phyloP scores from a whole-genome alignment of 2,797 vertebrate genomes.

The Galagoides demidoff region DNA sequence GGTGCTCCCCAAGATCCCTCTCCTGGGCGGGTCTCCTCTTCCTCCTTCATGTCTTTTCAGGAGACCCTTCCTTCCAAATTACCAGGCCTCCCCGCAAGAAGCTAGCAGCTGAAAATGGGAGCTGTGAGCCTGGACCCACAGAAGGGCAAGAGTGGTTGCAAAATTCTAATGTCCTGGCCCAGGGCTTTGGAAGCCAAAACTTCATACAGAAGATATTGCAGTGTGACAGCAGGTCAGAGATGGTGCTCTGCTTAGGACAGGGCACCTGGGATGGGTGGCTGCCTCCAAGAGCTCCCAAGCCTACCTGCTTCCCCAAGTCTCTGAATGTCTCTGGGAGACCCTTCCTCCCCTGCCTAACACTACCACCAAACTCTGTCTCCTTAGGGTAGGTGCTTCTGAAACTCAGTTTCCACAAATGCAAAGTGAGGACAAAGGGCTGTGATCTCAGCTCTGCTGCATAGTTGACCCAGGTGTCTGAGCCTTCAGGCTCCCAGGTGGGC shows the following conservation, averaged over 20 bases:
- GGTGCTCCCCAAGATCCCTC: not conserved
- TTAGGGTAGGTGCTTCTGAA: not conserved
- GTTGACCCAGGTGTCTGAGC: rapidly evolving
- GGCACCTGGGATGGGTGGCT: too few relatives aligned
- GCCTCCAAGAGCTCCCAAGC: not conserved
- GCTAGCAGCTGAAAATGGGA: not conserved
- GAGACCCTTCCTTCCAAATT: not conserved
- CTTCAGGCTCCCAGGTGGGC: rapidly evolving
- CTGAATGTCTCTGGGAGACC: not conserved
- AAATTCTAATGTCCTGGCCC: rapidly evolving
- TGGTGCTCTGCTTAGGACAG: not conserved
- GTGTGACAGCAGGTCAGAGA: not conserved
- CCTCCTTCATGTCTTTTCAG: not conserved
- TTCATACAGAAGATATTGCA: rapidly evolving
- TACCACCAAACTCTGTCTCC: not conserved
- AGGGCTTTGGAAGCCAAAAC: not conserved
- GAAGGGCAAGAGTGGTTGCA: rapidly evolving
- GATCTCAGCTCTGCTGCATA: not conserved
- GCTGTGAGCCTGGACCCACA: not conserved
- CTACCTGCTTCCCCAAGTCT: not conserved
- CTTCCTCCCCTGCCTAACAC: not conserved
- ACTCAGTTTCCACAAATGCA: not conserved
- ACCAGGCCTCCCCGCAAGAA: not conserved
- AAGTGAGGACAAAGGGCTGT: not conserved
- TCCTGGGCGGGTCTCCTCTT: not conserved